A percentile compares a stretch with the other conserved stretches of the same genome.
phyloP scores from a whole-genome alignment of 2,113 vertebrate genomes.

The Chaenogobius annularis region DNA sequence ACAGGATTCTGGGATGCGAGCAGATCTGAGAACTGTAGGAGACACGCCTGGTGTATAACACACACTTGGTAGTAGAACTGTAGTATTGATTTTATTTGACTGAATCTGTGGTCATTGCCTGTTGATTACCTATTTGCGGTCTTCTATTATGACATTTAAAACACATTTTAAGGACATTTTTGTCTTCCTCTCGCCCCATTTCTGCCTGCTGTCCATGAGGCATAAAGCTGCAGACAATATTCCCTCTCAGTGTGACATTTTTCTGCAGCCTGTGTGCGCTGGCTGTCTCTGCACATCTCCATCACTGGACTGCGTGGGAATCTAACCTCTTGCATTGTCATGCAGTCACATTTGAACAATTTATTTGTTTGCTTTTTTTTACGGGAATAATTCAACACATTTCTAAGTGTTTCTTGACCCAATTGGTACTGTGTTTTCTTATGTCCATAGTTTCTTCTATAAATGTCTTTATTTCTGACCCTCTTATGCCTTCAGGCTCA shows the following conservation, averaged over 20 bases:
- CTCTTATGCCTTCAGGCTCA: conserved; percentile 78
- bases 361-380: not conserved
- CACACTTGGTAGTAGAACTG: not conserved
- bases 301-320: conserved; percentile 45
- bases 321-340: conserved; percentile 28
- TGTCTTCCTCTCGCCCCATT: not conserved
- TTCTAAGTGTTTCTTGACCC: no score
- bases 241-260: conserved; percentile 21
- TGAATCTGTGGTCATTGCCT: not conserved
- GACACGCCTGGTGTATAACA: conserved; percentile 6
- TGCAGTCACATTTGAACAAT: not conserved
- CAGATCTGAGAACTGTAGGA: conserved; percentile 68
- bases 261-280: conserved; percentile 13
- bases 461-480: not conserved
- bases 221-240: conserved; percentile 34
- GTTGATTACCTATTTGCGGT: not conserved
- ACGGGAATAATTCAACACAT: no score
- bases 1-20: conserved; percentile 57
- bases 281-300: conserved; percentile 55
- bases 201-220: conserved; percentile 27
- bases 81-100: not conserved
- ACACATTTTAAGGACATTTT: conserved; percentile 17
- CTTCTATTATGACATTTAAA: not conserved
- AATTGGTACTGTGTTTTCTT: not conserved
- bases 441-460: not conserved